Conservation (phyloP, 1,140 invertebrate species). For the Tigriopus japonicus region DNA sequence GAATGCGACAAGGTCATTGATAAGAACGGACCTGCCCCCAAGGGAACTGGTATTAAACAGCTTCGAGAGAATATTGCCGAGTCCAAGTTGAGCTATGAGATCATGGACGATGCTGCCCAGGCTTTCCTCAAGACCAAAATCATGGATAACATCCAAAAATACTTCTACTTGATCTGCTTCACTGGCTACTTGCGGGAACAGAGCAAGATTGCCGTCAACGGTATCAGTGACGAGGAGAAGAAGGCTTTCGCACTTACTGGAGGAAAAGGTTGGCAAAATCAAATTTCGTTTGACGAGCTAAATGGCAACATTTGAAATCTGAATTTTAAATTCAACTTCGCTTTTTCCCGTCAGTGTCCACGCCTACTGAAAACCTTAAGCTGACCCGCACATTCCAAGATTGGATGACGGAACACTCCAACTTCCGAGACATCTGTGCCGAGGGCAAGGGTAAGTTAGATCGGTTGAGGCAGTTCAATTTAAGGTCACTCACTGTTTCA, state of each 20-base stretch:
- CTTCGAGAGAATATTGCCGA: slow-evolving; percentile 15
- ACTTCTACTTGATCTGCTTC: slow-evolving; percentile 15
- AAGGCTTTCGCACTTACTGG: slow-evolving; percentile 13
- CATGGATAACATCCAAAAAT: slow-evolving; percentile 16
- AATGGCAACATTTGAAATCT: too few species aligned
- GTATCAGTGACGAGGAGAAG: slow-evolving; percentile 10
- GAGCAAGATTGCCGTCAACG: neutral
- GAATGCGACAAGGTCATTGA: slow-evolving; percentile 14
- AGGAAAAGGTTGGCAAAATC: slow-evolving; percentile 13
- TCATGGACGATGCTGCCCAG: slow-evolving; percentile 15
- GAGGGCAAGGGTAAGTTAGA: slow-evolving; percentile 11
- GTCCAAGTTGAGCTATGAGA: slow-evolving; percentile 15
- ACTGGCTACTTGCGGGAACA: slow-evolving; percentile 12
- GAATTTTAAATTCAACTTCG: too few species aligned
- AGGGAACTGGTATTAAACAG: slow-evolving; percentile 15
- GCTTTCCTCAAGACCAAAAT: slow-evolving; percentile 16
- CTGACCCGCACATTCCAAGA: slow-evolving; percentile 2
- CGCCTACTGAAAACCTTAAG: slow-evolving; percentile 12
- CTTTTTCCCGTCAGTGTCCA: too few species aligned
- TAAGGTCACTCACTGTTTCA: too few species aligned
- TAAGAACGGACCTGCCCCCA: slow-evolving; percentile 10
- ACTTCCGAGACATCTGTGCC: slow-evolving; percentile 8
- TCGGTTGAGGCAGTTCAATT: too few species aligned
- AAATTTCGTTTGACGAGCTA: too few species aligned
- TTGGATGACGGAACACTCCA: slow-evolving; percentile 9